Base-by-base conservation (phyloP, 2,888 invertebrate genomes). In the Sipunculus nudus region DNA sequence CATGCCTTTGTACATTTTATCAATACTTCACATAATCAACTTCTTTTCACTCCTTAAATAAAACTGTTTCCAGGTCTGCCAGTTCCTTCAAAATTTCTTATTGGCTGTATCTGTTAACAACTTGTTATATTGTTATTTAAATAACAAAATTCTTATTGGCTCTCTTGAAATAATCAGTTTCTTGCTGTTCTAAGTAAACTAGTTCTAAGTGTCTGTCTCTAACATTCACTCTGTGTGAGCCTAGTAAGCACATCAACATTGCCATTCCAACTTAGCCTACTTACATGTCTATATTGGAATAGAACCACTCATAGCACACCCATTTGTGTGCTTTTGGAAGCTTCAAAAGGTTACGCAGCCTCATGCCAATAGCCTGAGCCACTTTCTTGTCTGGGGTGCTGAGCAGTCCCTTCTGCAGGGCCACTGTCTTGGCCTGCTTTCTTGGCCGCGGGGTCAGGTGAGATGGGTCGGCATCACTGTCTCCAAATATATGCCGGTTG, bases 261-360 rank as follows among this genome's bases (percentile, higher is more conserved):
- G 4, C 10, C 13, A 6, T 8, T 52, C 10, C 23, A 52, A 23
- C 26, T 5, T 28, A 8, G 5, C 10, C n/a, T 50, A 84, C 86
- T 82, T 84, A 89, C 87, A 88, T 87, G 79, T 99, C 99, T 74
- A 99, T 92, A 78, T 96, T 97, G 72, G 98, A 97, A 84, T 99
- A 99, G 85, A 99, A 99, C 91, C 96, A 99, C 84, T 99, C 99
- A 84, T 95, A 98, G 84, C 96, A 97, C 8, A 98, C 97, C 96
- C 97, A 98, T 85, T 95, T 96, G 82, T 98, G 96, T 3, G 98
- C 98, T 86, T 98, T 98, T 0, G 99, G 98, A 67, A 99, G 85
- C 85, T 98, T 98, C 3, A 99, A 86, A 31, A 99, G 87, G 86
- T 99, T 99, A 53, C 84, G 75, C 21, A 86, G 85, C 68, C 94